phyloP scores from a whole-genome alignment of 2,888 invertebrate genomes.

The Cephus pygmeus region DNA sequence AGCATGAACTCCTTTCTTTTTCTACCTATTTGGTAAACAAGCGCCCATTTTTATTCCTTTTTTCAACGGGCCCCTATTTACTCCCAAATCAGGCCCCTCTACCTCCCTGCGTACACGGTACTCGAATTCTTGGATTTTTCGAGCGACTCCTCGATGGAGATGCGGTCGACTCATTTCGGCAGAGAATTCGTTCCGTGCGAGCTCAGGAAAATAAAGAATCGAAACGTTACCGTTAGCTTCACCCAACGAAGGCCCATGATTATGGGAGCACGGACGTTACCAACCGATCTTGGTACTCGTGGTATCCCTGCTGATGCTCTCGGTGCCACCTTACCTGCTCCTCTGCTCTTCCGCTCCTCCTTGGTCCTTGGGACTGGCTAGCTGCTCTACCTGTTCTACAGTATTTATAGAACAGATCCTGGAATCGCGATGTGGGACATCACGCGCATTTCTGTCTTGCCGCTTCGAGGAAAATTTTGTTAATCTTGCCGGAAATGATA shows the following conservation, averaged over 20 bases:
- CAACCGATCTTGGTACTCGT: not conserved
- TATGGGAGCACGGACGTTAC: conserved; percentile 31
- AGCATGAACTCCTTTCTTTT: no score
- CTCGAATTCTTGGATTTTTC: not conserved
- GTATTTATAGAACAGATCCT: no score
- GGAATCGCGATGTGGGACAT: no score
- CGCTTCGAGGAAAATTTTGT: no score
- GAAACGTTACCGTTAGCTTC: conserved; percentile 52
- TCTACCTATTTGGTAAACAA: no score
- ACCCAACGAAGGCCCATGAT: conserved; percentile 47
- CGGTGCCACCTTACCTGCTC: no score
- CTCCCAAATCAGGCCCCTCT: not conserved
- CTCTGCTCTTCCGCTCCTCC: no score
- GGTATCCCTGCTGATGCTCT: no score
- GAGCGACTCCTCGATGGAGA: not conserved
- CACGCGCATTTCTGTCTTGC: no score
- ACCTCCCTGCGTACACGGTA: not conserved
- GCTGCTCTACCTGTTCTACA: no score
- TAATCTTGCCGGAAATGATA: no score
- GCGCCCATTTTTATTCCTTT: not conserved
- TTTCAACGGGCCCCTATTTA: not conserved
- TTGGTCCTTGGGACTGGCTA: no score
- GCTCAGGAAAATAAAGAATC: conserved; percentile 43
- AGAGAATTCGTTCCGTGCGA: conserved; percentile 37
- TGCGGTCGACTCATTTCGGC: conserved; percentile 33